Percentiles rank a stretch among this genome's conserved stretches.
These are phyloP conservation scores for Seriola rivoliana DNA, from an alignment of 2,113 vertebrate species.

Conservation along the genomic window DNA sequence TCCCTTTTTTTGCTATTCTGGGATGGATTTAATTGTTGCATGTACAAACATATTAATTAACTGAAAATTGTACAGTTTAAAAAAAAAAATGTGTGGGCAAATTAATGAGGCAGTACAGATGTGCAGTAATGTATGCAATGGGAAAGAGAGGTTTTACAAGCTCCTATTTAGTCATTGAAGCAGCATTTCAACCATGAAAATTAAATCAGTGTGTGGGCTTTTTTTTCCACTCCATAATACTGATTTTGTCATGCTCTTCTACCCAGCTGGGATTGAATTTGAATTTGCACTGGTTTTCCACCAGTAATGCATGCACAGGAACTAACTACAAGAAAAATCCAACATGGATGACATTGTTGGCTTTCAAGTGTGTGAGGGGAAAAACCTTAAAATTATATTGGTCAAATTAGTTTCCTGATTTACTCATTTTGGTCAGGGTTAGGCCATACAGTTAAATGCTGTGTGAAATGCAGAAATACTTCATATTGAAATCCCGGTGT, in stretches of 20 bases:
- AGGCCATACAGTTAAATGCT: neutral
- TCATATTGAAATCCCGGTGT: neutral
- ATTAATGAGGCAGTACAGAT: neutral
- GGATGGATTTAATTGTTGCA: slow-evolving; percentile 1
- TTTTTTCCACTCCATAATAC: neutral
- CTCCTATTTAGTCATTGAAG: neutral
- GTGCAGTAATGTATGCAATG: neutral
- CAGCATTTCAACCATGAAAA: neutral
- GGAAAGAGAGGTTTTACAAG: neutral
- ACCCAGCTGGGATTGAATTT: neutral
- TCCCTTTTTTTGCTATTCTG: slow-evolving; percentile 51
- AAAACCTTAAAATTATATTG: neutral
- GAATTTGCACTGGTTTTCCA: neutral
- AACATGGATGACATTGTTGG: neutral
- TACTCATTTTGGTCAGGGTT: neutral
- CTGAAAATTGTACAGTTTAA: neutral
- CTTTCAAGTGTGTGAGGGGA: neutral
- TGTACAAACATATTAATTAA: slow-evolving; percentile 5
- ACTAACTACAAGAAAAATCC: neutral
- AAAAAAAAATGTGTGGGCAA: neutral
- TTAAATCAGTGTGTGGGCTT: neutral
- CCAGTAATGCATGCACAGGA: neutral
- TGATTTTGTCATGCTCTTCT: neutral
- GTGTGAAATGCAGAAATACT: neutral
- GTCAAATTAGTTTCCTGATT: neutral